Conservation (phyloP, 2,888 invertebrate species). For the Sphecodes monilicornis region DNA sequence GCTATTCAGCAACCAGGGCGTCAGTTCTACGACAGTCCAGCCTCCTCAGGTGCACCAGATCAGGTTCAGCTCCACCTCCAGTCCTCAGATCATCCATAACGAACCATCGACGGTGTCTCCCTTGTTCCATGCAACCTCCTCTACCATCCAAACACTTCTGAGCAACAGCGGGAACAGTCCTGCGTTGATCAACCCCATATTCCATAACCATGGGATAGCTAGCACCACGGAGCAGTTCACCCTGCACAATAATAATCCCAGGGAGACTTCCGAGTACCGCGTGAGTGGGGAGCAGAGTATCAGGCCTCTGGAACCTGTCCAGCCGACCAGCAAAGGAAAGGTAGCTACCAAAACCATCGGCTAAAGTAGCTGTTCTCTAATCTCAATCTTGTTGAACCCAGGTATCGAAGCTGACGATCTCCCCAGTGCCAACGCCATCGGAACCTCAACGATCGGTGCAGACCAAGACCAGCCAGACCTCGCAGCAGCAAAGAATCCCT, state of each 20-base stretch:
- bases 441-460: conserved; percentile 59
- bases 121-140: conserved; percentile 77
- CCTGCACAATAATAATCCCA: conserved; percentile 79
- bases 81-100: conserved; percentile 77
- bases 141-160: conserved; percentile 81
- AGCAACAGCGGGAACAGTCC: conserved; percentile 78
- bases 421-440: conserved; percentile 70
- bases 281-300: conserved; percentile 71
- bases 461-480: conserved; percentile 61
- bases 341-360: conserved; percentile 47
- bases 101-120: conserved; percentile 79
- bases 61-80: conserved; percentile 76
- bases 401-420: conserved; percentile 80
- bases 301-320: conserved; percentile 77
- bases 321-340: conserved; percentile 81
- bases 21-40: conserved; percentile 78
- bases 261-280: conserved; percentile 79
- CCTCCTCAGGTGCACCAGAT: conserved; percentile 79
- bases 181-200: conserved; percentile 80
- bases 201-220: conserved; percentile 80
- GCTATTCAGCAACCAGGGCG: conserved; percentile 81
- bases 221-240: conserved; percentile 81
- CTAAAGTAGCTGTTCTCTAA: background rate
- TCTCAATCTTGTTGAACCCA: conserved; percentile 23
- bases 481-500: conserved; percentile 75